phyloP scores from a whole-genome alignment of 2,797 vertebrate genomes.

The Pristis pectinata region DNA sequence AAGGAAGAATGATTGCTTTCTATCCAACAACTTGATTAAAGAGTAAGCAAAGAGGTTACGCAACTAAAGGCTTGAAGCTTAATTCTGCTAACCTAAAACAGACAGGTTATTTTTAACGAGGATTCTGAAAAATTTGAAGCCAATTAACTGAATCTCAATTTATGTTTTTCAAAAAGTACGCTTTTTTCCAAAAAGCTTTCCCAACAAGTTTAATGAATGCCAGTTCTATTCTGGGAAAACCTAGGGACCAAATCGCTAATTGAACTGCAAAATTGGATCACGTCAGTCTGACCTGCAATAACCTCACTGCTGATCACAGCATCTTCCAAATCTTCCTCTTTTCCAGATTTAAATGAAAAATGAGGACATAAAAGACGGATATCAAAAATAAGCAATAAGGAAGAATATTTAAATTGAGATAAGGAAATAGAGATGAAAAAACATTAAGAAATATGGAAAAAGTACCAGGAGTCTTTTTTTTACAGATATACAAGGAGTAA shows the following conservation, averaged over 20 bases:
- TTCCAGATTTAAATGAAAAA: background rate
- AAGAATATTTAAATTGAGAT: background rate
- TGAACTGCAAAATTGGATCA: background rate
- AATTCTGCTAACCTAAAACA: background rate
- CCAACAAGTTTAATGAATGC: background rate
- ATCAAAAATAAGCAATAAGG: background rate
- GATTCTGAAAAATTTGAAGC: background rate
- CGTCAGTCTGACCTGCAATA: background rate
- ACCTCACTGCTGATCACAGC: background rate
- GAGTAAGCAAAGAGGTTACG: too few species aligned
- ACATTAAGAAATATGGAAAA: too few species aligned
- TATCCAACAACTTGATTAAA: background rate
- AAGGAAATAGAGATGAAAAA: background rate
- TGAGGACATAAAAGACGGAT: background rate
- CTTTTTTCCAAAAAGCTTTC: too few species aligned
- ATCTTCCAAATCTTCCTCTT: too few species aligned
- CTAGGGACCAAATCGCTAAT: background rate
- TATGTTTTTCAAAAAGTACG: background rate
- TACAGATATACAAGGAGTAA: too few species aligned
- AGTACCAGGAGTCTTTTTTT: too few species aligned
- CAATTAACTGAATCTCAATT: background rate
- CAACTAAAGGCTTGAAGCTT: background rate
- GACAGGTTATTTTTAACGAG: background rate
- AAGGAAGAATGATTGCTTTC: background rate
- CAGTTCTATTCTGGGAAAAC: background rate